These are phyloP conservation scores for Falco naumanni DNA, from an alignment of 2,797 vertebrate species.

Conservation along the genomic window DNA sequence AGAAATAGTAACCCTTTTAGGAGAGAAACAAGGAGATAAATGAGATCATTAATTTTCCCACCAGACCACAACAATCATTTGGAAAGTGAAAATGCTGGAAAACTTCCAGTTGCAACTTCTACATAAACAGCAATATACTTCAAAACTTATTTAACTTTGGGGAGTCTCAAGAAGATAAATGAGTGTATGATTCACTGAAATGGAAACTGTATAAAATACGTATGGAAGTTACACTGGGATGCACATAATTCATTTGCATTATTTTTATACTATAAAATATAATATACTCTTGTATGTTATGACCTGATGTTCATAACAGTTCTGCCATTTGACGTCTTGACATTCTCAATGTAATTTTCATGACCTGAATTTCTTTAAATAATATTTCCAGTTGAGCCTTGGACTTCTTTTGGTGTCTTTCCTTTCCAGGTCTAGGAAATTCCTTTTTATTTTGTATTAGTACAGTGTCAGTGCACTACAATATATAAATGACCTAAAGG, in stretches of 20 bases:
- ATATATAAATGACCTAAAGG: background rate
- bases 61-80: background rate
- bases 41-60: background rate
- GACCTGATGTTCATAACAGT: background rate
- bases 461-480: background rate
- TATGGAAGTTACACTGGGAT: background rate
- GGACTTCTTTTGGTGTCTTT: background rate
- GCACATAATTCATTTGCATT: background rate
- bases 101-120: background rate
- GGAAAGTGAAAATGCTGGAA: background rate
- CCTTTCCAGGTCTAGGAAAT: background rate
- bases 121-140: background rate
- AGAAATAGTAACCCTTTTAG: background rate
- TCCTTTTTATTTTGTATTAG: background rate
- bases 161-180: background rate
- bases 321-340: background rate
- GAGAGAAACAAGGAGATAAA: background rate
- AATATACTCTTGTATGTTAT: background rate
- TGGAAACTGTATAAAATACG: background rate
- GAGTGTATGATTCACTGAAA: background rate
- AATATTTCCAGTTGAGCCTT: background rate
- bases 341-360: background rate
- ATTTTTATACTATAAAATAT: background rate
- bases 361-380: background rate
- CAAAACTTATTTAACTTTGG: background rate